phyloP scores from a whole-genome alignment of 2,797 vertebrate genomes.

The Lepilemur septentrionalis region DNA sequence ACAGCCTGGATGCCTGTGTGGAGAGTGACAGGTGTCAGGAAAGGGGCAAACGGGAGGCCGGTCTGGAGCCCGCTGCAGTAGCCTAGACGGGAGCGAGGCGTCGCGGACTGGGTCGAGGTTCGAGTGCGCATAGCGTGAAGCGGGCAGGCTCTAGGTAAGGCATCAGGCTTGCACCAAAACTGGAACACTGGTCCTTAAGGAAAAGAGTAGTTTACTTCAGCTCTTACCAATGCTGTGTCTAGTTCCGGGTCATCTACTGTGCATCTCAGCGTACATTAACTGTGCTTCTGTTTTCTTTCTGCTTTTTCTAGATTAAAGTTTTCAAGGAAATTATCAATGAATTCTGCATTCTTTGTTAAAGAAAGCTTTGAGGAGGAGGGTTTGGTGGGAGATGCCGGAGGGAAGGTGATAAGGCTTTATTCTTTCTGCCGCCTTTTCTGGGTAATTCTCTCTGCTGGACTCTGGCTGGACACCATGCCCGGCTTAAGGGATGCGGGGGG shows the following conservation, averaged over 20 bases:
- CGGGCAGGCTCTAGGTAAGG: background rate
- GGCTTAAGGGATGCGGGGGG: too few species aligned
- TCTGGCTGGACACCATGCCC: accelerated
- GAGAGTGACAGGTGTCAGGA: background rate
- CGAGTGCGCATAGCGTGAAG: background rate
- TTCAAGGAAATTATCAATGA: background rate
- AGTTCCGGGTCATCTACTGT: background rate
- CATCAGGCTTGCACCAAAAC: background rate
- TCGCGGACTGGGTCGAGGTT: background rate
- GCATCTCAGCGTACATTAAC: accelerated
- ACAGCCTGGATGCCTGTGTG: accelerated
- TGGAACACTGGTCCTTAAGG: background rate
- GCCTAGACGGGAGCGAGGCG: accelerated
- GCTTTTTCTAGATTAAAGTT: conserved; percentile 40
- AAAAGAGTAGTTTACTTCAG: background rate
- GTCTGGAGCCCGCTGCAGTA: accelerated
- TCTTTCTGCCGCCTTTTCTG: too few species aligned
- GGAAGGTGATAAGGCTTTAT: too few species aligned
- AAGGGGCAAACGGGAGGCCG: accelerated
- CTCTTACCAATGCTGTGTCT: accelerated
- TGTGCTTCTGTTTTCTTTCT: conserved; percentile 11
- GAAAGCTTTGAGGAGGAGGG: background rate
- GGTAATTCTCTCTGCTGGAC: accelerated
- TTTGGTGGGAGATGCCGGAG: background rate
- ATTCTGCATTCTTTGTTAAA: background rate